Evolutionary conservation across 2,888 invertebrate species (phyloP).

Genomic region (Conistra vaccinii): DNA sequence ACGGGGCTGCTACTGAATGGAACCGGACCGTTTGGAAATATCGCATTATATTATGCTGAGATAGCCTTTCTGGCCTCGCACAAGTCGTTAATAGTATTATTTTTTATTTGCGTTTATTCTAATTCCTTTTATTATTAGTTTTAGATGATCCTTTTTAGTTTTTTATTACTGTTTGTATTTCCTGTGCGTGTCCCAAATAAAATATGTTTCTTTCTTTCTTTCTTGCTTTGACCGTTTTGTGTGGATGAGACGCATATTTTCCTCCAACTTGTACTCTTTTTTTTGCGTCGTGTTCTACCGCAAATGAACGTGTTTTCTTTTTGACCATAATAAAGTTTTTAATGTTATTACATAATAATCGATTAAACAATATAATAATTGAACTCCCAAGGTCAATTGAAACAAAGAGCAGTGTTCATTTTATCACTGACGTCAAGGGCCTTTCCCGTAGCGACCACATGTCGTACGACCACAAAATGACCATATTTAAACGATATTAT

Average conservation of each 20-base stretch:
- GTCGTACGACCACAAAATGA: constrained; percentile 40
- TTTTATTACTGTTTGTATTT: too few relatives aligned
- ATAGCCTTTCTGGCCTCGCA: too few relatives aligned
- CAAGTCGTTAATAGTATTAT: too few relatives aligned
- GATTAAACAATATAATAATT: constrained; percentile 9
- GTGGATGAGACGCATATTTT: background rate
- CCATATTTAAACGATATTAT: constrained; percentile 41
- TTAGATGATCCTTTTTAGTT: too few relatives aligned
- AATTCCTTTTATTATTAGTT: too few relatives aligned
- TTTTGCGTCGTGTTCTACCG: background rate
- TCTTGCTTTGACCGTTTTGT: too few relatives aligned
- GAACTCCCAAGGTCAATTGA: constrained; percentile 26
- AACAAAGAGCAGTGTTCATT: constrained; percentile 24
- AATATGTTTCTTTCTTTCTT: too few relatives aligned
- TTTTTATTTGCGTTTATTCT: too few relatives aligned
- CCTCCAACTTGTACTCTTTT: background rate
- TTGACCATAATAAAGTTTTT: background rate
- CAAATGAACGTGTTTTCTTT: background rate
- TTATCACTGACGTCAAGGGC: constrained; percentile 57
- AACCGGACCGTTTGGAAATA: too few relatives aligned
- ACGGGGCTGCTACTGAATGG: background rate
- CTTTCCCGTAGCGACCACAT: constrained; percentile 55
- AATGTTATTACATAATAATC: background rate
- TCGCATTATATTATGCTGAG: too few relatives aligned
- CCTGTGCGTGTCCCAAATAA: too few relatives aligned